Conservation (phyloP, 2,888 invertebrate genomes). For the Latrodectus hesperus region DNA sequence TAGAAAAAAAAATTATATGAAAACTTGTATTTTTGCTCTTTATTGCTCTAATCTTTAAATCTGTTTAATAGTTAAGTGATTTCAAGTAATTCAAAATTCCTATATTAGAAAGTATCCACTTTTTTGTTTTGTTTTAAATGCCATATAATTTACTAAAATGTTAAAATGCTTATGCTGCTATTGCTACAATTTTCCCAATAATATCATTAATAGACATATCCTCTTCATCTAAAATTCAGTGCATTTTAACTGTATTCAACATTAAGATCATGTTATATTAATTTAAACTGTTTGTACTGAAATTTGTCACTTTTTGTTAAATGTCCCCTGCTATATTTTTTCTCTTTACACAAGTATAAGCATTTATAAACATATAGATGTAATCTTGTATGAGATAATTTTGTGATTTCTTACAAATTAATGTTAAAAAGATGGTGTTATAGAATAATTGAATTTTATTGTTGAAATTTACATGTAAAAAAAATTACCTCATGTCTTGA, state of each 20-base stretch:
- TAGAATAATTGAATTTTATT: neutral
- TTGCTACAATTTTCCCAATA: neutral
- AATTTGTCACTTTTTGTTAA: too few relatives aligned
- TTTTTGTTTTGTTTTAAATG: too few relatives aligned
- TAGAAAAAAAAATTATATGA: conserved; percentile 27
- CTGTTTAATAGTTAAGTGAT: too few relatives aligned
- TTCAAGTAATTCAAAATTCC: too few relatives aligned
- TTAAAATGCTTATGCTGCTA: too few relatives aligned
- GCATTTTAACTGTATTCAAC: neutral
- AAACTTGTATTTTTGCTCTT: conserved; percentile 1
- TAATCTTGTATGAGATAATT: neutral
- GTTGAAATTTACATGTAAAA: neutral
- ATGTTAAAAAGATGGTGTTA: neutral
- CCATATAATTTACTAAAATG: too few relatives aligned
- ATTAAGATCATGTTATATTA: too few relatives aligned
- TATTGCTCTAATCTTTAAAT: neutral
- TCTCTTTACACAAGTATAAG: too few relatives aligned
- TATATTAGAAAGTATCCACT: too few relatives aligned
- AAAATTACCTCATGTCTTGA: neutral
- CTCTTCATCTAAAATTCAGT: neutral
- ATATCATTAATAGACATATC: conserved; percentile 2
- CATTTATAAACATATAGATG: too few relatives aligned
- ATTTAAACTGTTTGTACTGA: too few relatives aligned
- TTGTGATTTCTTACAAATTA: neutral
- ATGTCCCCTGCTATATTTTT: too few relatives aligned